A percentile compares a stretch with the other conserved stretches of the same genome.
These are phyloP conservation scores for Hyalella azteca DNA, from an alignment of 2,888 invertebrate genomes.

Conservation along the genomic window DNA sequence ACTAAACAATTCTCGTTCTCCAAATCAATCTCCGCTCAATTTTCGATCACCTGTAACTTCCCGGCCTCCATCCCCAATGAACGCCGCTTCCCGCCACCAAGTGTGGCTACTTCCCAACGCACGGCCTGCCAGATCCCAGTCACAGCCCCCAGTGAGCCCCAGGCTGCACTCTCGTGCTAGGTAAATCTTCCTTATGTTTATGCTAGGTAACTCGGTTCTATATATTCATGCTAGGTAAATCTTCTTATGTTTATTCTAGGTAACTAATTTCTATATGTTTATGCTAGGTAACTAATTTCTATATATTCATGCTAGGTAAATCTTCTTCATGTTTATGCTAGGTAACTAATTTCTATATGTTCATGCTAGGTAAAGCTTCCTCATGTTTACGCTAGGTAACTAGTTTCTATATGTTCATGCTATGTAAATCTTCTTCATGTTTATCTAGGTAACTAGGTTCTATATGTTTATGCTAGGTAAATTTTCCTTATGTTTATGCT, in stretches of 20 bases:
- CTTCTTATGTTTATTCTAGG: no score
- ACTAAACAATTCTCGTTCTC: background rate
- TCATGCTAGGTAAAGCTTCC: no score
- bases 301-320: slow-evolving; percentile 8
- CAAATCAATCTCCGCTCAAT: background rate
- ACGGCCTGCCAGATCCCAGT: slow-evolving; percentile 17
- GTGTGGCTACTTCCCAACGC: background rate
- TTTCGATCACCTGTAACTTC: slow-evolving; percentile 1
- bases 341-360: no score
- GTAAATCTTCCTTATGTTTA: background rate
- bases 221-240: no score
- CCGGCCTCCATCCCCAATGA: slow-evolving; percentile 20
- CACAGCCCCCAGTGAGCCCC: background rate
- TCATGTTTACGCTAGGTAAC: no score
- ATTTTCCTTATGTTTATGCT: no score
- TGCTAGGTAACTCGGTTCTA: no score
- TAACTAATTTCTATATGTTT: no score
- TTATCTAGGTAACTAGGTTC: no score
- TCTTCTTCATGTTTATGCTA: no score
- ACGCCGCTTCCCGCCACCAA: slow-evolving; percentile 10
- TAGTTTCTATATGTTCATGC: background rate
- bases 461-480: no score
- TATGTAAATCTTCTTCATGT: background rate
- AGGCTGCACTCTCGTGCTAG: slow-evolving; percentile 29
- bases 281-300: no score